Percentiles rank a stretch among this genome's conserved stretches.
phyloP scores from a whole-genome alignment of 2,113 vertebrate species.

The Onychostruthus taczanowskii region DNA sequence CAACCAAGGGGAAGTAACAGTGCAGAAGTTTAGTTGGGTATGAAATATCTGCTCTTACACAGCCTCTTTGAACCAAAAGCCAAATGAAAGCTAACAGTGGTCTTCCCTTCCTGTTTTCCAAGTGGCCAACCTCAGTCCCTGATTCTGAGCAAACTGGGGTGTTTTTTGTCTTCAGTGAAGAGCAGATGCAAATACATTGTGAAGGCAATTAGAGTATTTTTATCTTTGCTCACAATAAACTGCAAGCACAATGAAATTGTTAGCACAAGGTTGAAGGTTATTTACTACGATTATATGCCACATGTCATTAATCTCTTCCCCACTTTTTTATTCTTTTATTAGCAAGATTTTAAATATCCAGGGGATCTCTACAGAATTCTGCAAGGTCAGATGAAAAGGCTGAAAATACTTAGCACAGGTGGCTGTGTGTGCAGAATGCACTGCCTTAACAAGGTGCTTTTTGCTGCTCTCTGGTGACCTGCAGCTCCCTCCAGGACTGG shows the following conservation, averaged over 20 bases:
- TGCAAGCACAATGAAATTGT: conserved; percentile 17
- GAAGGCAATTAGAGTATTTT: conserved; percentile 58
- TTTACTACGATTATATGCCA: conserved; percentile 18
- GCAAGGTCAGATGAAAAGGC: background rate
- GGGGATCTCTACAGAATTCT: background rate
- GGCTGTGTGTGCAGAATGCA: background rate
- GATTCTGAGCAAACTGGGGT: background rate
- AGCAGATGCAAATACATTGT: background rate
- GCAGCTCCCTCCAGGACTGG: background rate
- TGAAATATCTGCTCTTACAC: background rate
- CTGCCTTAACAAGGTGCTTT: background rate
- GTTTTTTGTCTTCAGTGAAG: background rate
- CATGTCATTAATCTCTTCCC: background rate
- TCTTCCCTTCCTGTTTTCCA: background rate
- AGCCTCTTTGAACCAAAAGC: background rate
- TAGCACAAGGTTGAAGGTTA: conserved; percentile 16
- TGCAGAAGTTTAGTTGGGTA: conserved; percentile 6
- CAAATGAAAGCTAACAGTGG: background rate
- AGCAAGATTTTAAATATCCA: background rate
- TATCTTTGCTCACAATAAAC: conserved; percentile 60
- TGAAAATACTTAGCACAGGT: background rate
- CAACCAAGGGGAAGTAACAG: background rate
- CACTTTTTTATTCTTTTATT: background rate
- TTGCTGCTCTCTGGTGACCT: background rate
- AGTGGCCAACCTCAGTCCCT: background rate